phyloP scores from a whole-genome alignment of 2,113 vertebrate species.

The Malurus cyaneus region DNA sequence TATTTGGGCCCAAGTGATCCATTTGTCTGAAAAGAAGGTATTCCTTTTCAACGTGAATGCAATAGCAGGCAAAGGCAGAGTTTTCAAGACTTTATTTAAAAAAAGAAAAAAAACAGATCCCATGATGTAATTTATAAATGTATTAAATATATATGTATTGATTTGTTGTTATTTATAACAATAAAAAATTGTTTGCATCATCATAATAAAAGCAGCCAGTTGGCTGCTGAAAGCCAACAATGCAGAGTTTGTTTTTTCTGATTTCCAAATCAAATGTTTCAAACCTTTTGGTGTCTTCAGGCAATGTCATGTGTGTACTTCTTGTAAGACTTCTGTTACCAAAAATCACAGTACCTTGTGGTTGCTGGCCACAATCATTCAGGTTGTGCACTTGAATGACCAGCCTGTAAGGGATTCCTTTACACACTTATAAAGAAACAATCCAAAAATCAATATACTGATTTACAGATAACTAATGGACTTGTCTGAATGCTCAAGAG shows the following conservation, averaged over 20 bases:
- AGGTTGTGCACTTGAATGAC: background rate
- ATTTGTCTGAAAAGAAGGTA: background rate
- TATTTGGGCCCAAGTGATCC: background rate
- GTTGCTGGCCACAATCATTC: background rate
- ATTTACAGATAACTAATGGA: slow-evolving; percentile 32
- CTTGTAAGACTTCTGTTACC: background rate
- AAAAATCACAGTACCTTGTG: background rate
- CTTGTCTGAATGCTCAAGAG: background rate
- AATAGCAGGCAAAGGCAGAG: background rate
- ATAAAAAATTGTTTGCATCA: background rate
- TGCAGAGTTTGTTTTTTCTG: background rate
- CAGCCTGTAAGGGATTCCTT: background rate
- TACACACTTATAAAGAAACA: slow-evolving; percentile 20
- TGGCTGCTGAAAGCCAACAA: background rate
- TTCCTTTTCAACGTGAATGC: background rate
- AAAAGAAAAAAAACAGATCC: background rate
- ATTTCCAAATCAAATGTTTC: background rate
- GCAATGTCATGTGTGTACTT: background rate
- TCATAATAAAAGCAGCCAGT: background rate
- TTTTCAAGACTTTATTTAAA: background rate
- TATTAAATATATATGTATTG: background rate
- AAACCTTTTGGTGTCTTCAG: background rate
- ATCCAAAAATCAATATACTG: slow-evolving; percentile 30
- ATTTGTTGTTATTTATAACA: background rate
- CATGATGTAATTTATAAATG: background rate